Percentiles rank a stretch among this genome's conserved stretches.
These are phyloP conservation scores for Sminthurinus aureus DNA, from an alignment of 2,888 invertebrate species.

Conservation along the genomic window DNA sequence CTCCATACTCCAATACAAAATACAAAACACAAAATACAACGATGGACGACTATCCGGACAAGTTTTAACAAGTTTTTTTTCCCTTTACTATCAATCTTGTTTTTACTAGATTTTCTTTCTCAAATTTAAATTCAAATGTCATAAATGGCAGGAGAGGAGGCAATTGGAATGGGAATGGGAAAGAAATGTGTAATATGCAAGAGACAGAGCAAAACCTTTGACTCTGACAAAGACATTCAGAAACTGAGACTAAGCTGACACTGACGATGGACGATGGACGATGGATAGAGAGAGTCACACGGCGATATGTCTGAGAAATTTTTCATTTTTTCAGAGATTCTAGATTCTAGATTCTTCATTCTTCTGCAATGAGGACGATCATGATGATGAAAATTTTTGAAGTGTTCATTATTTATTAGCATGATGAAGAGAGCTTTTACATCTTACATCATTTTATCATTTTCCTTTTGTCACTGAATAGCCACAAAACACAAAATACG, in stretches of 20 bases:
- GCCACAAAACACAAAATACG: no score
- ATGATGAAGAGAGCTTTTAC: no score
- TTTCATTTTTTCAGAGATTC: not conserved
- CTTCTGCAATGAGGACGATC: no score
- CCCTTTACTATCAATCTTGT: slow-evolving; percentile 16
- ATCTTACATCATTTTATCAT: no score
- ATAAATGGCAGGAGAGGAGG: slow-evolving; percentile 11
- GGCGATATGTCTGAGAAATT: slow-evolving; percentile 7
- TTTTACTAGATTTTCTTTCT: slow-evolving; percentile 10
- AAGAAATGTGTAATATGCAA: not conserved
- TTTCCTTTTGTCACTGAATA: no score
- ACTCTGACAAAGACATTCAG: not conserved
- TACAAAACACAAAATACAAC: not conserved
- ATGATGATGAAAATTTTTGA: no score
- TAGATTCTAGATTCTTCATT: no score
- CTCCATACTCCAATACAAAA: not conserved
- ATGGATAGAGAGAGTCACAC: not conserved
- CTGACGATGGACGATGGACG: no score
- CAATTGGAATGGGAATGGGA: not conserved
- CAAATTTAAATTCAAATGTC: slow-evolving; percentile 11
- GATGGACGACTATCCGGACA: not conserved
- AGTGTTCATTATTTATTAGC: no score
- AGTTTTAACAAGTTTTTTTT: no score
- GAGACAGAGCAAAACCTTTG: not conserved
- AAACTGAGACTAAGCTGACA: not conserved